Evolutionary conservation across 2,888 invertebrate species (phyloP).

Genomic region (Macrostomum cliftonense): DNA sequence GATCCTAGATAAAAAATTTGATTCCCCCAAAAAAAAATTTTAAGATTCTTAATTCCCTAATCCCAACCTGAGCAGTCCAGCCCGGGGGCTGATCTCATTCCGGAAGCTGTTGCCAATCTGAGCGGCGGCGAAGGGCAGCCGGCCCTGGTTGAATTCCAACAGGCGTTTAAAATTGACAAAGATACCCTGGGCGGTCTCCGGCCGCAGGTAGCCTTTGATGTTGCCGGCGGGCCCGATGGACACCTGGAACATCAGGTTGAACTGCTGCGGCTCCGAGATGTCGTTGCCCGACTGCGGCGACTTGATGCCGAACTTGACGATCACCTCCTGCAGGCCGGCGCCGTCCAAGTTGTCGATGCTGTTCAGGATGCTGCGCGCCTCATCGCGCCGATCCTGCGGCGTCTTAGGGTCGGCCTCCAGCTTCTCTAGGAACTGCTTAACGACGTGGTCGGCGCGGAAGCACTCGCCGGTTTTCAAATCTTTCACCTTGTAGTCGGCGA

Average conservation of each 20-base stretch:
- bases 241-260: conserved; percentile 96
- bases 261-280: conserved; percentile 78
- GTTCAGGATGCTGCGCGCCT: conserved; percentile 1
- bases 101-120: conserved; percentile 95
- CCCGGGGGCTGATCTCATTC: conserved; percentile 95
- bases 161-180: conserved; percentile 97
- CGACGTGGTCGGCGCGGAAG: conserved; percentile 86
- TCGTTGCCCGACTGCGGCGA: conserved; percentile 87
- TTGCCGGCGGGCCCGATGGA: conserved; percentile 89
- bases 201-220: conserved; percentile 77
- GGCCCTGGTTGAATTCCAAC: conserved; percentile 86
- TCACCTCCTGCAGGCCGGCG: conserved; percentile 64
- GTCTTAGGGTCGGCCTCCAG: not conserved
- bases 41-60: no score
- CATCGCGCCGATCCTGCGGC: no score
- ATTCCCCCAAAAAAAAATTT: no score
- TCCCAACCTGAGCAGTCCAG: conserved; percentile 57
- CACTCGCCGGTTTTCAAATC: conserved; percentile 87
- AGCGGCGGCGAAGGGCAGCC: conserved; percentile 86
- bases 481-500: conserved; percentile 98
- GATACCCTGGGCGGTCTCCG: conserved; percentile 97
- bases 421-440: conserved; percentile 45
- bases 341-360: conserved; percentile 73
- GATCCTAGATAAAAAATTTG: no score
- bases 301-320: conserved; percentile 72